Base-by-base conservation (phyloP, 1,140 invertebrate species). In the Oedothorax gibbosus region DNA sequence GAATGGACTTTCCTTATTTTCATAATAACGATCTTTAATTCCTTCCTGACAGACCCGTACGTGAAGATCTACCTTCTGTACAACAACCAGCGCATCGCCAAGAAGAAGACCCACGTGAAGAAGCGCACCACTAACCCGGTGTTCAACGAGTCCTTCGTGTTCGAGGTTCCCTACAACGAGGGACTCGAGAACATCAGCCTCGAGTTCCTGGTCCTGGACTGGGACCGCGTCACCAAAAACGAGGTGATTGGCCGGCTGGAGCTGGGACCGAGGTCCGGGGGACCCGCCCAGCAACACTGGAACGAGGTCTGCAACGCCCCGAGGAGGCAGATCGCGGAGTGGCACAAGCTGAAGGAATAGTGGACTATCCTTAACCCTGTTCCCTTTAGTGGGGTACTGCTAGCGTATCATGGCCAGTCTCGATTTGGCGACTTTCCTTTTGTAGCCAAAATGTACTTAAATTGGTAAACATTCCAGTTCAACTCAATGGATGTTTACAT, bases 21-120 rank as follows among this genome's bases (percentile, higher is more conserved):
- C 35, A 35, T 35, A 35, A 35, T 35, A 35, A 35, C 1, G 1
- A 5, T 35, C n/a, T 60, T n/a, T n/a, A 60, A 14, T 60, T 9
- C 12, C 20, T 50, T 51, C 12, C 15, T 71, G 62, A 20, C 90
- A 91, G 98, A 94, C 90, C 92, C 93, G 5, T 94, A 93, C 87
- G 98, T 99, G 6, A 99, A 99, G 90, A 97, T 99, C 89, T 99
- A 99, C 91, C 92, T 99, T 87, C 92, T 99, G 9, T 97, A 96
- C 90, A 98, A 99, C 90, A 96, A 96, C n/a, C 97, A 99, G 90
- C 93, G 98, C 83, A 96, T 99, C 87, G 96, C 96, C 64, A 99
- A 99, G 92, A 99, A 99, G 93, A 99, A 99, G 92, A 99, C 98
- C 0, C 97, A 99, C 89, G 97, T 99, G 49, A 99, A 99, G 92